Evolutionary conservation across 2,888 invertebrate species (phyloP).

Genomic region (Catotricha subobsoleta): DNA sequence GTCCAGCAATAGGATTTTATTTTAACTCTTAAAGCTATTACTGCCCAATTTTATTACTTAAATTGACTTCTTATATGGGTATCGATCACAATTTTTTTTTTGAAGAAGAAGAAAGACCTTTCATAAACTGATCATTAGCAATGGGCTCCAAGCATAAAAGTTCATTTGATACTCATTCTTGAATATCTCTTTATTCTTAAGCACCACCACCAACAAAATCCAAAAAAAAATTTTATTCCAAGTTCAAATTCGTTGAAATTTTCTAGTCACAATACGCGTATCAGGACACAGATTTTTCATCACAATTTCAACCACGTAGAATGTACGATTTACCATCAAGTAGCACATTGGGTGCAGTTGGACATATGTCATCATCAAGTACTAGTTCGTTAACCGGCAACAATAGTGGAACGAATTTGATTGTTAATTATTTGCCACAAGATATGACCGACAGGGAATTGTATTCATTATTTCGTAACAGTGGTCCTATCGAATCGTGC

Average conservation of each 20-base stretch:
- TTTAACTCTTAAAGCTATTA: too few relatives aligned
- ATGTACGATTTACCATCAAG: conserved; percentile 27
- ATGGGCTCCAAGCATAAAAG: too few relatives aligned
- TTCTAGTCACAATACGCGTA: conserved; percentile 27
- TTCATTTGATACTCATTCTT: too few relatives aligned
- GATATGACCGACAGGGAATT: conserved; percentile 82
- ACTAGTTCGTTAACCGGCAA: conserved; percentile 19
- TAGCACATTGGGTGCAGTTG: conserved; percentile 21
- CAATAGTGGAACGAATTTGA: conserved; percentile 56
- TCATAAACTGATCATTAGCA: too few relatives aligned
- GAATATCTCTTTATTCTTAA: too few relatives aligned
- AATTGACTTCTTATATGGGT: too few relatives aligned
- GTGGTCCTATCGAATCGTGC: conserved; percentile 78
- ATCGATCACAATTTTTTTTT: too few relatives aligned
- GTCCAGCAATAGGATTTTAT: too few relatives aligned
- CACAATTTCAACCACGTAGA: conserved; percentile 27
- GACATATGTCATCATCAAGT: conserved; percentile 22
- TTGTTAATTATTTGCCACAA: conserved; percentile 90
- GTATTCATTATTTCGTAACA: conserved; percentile 69
- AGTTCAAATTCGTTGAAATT: conserved; percentile 20
- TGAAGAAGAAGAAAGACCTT: too few relatives aligned
- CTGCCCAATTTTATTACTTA: too few relatives aligned
- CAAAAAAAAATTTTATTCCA: conserved; percentile 8
- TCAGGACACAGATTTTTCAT: conserved; percentile 32
- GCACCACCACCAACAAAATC: too few relatives aligned